Evolutionary conservation across 1,140 invertebrate species (phyloP).

Genomic region (Carcinoscorpius rotundicauda): DNA sequence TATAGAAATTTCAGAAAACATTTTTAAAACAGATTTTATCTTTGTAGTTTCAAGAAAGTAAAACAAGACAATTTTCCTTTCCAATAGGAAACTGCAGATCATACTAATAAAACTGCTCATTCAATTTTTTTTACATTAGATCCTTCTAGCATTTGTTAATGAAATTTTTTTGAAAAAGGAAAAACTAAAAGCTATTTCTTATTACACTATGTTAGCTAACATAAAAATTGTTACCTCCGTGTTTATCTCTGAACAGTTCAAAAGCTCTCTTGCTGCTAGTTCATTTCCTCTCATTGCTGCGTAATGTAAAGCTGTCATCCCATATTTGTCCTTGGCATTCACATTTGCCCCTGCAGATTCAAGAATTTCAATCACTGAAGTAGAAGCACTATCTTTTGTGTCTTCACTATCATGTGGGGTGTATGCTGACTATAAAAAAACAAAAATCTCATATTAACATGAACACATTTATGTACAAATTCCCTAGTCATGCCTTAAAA

Average conservation of each 20-base stretch:
- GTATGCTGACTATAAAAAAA: slow-evolving; percentile 5
- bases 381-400: slow-evolving; percentile 10
- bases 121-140: background rate
- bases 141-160: background rate
- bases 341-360: slow-evolving; percentile 34
- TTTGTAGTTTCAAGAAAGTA: background rate
- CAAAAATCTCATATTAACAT: slow-evolving; percentile 4
- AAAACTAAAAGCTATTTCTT: background rate
- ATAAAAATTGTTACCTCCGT: slow-evolving; percentile 23
- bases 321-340: slow-evolving; percentile 35
- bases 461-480: background rate
- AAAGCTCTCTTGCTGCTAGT: slow-evolving; percentile 31
- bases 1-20: no score
- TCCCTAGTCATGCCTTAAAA: background rate
- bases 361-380: slow-evolving; percentile 30
- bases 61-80: background rate
- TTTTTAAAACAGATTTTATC: no score
- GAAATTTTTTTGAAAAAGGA: background rate
- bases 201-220: background rate
- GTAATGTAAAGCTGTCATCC: slow-evolving; percentile 37
- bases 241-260: slow-evolving; percentile 27
- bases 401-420: slow-evolving; percentile 10
- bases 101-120: no score
- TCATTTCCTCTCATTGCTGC: slow-evolving; percentile 39
- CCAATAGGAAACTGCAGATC: background rate